phyloP scores from a whole-genome alignment of 1,140 invertebrate genomes.

The Luehdorfia chinensis region DNA sequence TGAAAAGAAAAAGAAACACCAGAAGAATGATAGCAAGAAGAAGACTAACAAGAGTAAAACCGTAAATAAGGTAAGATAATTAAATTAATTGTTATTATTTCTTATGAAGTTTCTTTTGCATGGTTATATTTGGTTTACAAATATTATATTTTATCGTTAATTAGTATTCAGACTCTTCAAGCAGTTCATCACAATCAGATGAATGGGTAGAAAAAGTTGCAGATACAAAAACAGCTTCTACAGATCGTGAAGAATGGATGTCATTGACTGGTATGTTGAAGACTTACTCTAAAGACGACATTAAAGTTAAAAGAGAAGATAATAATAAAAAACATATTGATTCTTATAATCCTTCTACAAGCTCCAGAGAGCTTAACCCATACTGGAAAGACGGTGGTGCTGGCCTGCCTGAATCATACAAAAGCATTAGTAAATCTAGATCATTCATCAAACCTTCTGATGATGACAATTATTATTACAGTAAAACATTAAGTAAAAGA shows the following conservation, averaged over 20 bases:
- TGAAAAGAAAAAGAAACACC: conserved; percentile 33
- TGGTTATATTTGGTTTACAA: too few species aligned
- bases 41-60: conserved; percentile 28
- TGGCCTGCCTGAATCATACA: conserved; percentile 81
- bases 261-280: conserved; percentile 69
- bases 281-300: conserved; percentile 72
- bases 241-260: conserved; percentile 79
- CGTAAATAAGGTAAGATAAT: conserved; percentile 6
- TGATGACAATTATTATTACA: conserved; percentile 47
- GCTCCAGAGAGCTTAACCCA: conserved; percentile 90
- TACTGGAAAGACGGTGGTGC: conserved; percentile 94
- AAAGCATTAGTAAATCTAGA: conserved; percentile 44
- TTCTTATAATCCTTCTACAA: conserved; percentile 84
- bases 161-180: conserved; percentile 50
- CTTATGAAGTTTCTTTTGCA: too few species aligned
- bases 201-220: conserved; percentile 78
- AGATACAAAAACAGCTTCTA: conserved; percentile 16
- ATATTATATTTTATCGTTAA: too few species aligned
- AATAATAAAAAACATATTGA: conserved; percentile 77
- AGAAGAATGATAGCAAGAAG: conserved; percentile 30
- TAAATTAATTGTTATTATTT: neutral
- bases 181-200: conserved; percentile 41
- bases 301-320: conserved; percentile 63
- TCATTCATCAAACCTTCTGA: conserved; percentile 67
- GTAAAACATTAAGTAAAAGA: conserved; percentile 25